A percentile compares a stretch with the other conserved stretches of the same genome.
Conservation (phyloP, 2,797 vertebrate genomes). For the Menidia menidia region DNA sequence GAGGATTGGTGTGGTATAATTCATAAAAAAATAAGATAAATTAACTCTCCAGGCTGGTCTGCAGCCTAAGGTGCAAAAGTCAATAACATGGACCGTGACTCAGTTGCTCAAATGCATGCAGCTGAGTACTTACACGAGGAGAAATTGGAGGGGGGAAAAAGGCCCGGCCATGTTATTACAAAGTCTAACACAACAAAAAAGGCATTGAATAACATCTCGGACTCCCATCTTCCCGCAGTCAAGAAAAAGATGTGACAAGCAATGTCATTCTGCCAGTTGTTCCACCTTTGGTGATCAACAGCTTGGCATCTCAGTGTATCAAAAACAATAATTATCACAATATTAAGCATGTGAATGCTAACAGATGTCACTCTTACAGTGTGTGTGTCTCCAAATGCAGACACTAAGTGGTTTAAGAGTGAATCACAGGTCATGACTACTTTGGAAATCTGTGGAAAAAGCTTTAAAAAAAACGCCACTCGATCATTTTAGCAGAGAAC, state of each 20-base stretch:
- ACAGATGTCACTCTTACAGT: constrained; percentile 8
- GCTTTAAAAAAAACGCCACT: neutral
- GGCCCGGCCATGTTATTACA: constrained; percentile 4
- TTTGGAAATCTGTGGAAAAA: neutral
- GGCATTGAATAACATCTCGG: constrained; percentile 15
- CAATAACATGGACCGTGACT: constrained; percentile 28
- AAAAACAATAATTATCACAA: constrained; percentile 6
- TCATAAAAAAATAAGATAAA: neutral
- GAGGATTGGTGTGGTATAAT: neutral
- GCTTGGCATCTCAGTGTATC: constrained; percentile 4
- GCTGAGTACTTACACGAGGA: constrained; percentile 12
- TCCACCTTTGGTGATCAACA: neutral
- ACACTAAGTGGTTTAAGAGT: constrained; percentile 2
- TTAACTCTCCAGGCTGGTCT: neutral
- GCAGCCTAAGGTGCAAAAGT: constrained; percentile 16
- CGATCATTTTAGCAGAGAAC: neutral
- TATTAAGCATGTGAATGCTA: neutral
- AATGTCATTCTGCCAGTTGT: constrained; percentile 6
- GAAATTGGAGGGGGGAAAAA: neutral
- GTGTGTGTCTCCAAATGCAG: neutral
- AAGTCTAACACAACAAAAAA: constrained; percentile 20
- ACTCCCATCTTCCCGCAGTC: constrained; percentile 12
- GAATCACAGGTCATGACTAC: neutral
- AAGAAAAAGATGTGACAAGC: constrained; percentile 22
- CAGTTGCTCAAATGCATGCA: constrained; percentile 7